Conservation (phyloP, 2,888 invertebrate species). For the Eugnorisma glareosa region DNA sequence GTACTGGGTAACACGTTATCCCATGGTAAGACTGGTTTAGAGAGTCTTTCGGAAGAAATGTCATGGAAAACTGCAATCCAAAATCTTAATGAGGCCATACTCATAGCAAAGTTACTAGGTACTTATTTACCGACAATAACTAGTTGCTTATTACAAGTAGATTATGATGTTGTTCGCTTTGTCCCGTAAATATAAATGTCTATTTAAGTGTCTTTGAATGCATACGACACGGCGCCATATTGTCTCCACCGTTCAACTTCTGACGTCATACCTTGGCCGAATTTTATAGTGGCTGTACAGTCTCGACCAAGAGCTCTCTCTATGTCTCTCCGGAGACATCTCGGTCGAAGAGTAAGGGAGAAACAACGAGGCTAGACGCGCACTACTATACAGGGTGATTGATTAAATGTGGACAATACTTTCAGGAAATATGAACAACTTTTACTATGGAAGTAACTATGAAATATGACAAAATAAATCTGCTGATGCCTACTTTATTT, state of each 20-base stretch:
- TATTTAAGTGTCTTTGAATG: neutral
- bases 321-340: neutral
- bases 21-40: too few species aligned
- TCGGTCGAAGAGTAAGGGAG: neutral
- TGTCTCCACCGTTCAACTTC: neutral
- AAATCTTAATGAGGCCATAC: neutral
- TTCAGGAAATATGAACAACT: too few species aligned
- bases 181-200: neutral
- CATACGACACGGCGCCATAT: neutral
- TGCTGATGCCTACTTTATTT: too few species aligned
- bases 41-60: neutral
- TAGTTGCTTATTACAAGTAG: neutral
- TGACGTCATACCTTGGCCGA: conserved; percentile 20
- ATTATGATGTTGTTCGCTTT: neutral
- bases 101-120: neutral
- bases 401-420: too few species aligned
- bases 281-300: neutral
- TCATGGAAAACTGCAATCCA: neutral
- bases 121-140: neutral
- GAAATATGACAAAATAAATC: too few species aligned
- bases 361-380: neutral
- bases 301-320: neutral
- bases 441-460: too few species aligned
- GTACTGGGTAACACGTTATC: too few species aligned
- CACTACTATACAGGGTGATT: neutral